Conservation (phyloP, 2,113 vertebrate species). For the Alectura lathami region DNA sequence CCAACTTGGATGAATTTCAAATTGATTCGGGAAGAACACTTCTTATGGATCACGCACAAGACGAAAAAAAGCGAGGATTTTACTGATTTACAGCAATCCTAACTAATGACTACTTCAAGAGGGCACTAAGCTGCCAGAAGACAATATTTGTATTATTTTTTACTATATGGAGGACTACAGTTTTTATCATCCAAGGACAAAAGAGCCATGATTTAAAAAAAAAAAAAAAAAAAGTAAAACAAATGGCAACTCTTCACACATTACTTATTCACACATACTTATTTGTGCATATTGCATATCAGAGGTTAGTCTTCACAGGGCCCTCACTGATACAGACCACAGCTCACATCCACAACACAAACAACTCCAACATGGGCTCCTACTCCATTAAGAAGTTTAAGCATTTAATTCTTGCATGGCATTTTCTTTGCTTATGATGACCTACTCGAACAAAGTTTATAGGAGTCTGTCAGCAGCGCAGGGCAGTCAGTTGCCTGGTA, state of each 20-base stretch:
- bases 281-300: background rate
- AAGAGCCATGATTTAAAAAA: background rate
- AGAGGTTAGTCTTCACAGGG: background rate
- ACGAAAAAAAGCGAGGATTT: background rate
- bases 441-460: background rate
- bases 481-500: background rate
- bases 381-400: background rate
- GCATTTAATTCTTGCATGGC: background rate
- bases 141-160: background rate
- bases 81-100: background rate
- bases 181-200: background rate
- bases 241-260: rapidly evolving
- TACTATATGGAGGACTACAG: background rate
- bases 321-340: background rate
- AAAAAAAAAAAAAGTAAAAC: background rate
- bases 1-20: background rate
- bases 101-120: background rate
- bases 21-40: background rate
- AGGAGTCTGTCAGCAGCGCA: background rate
- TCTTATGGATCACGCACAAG: background rate
- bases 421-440: background rate
- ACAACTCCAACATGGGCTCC: background rate
- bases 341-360: background rate
- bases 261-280: too few species aligned
- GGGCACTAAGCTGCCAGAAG: background rate